Conservation (phyloP, 2,888 invertebrate genomes). For the Aleiodes testaceus region DNA sequence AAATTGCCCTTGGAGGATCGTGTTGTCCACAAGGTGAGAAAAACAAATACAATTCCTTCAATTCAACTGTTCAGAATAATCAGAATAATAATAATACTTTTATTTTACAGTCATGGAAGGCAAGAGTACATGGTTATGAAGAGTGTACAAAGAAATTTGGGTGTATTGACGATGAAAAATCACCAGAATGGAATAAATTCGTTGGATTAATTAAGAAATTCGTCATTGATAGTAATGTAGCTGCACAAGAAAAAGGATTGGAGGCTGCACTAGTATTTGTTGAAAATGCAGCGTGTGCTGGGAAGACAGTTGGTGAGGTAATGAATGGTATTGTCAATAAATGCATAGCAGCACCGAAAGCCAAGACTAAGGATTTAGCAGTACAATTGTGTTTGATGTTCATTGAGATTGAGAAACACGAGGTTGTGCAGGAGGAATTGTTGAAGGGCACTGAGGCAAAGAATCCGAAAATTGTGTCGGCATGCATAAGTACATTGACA, state of each 20-base stretch:
- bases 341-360: conserved; percentile 92
- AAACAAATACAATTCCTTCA: background rate
- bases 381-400: conserved; percentile 93
- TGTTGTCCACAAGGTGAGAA: conserved; percentile 87
- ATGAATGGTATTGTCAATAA: conserved; percentile 91
- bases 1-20: conserved; percentile 92
- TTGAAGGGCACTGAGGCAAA: conserved; percentile 96
- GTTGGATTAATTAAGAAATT: conserved; percentile 94
- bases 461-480: conserved; percentile 95
- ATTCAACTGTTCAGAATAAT: too few species aligned
- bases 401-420: conserved; percentile 96
- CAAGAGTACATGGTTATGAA: conserved; percentile 94
- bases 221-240: conserved; percentile 93
- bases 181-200: conserved; percentile 94
- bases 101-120: conserved; percentile 87
- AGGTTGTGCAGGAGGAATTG: conserved; percentile 90
- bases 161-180: conserved; percentile 92
- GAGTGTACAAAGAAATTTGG: conserved; percentile 92
- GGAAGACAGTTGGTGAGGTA: conserved; percentile 92
- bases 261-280: conserved; percentile 93
- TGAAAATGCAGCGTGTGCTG: conserved; percentile 91
- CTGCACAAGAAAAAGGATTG: conserved; percentile 95
- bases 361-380: conserved; percentile 93
- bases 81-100: background rate
- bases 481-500: conserved; percentile 84